phyloP scores from a whole-genome alignment of 64 coral and sea anemone genomes.

The Stichodactyla helianthus region DNA sequence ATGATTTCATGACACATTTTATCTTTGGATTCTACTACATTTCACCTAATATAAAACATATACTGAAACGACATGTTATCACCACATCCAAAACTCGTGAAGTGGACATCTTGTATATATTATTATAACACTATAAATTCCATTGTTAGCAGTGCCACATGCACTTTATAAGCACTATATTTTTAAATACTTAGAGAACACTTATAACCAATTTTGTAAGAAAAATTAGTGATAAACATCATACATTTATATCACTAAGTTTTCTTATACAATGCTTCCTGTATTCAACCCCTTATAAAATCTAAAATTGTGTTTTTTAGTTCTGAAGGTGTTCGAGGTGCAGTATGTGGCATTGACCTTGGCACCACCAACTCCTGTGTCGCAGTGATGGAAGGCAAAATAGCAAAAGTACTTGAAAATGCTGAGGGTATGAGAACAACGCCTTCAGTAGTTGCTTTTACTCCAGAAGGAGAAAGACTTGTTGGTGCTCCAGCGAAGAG shows the following conservation, averaged over 20 bases:
- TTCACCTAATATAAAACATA: no score
- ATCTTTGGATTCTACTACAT: no score
- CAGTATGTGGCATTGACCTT: constrained; percentile 87
- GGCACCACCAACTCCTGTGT: constrained; percentile 94
- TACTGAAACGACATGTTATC: no score
- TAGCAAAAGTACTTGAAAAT: constrained; percentile 92
- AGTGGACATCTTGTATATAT: no score
- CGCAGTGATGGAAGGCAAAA: constrained; percentile 98
- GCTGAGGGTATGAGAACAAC: constrained; percentile 89
- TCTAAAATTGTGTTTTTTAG: constrained; percentile 25
- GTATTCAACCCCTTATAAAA: not conserved
- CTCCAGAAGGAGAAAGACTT: constrained; percentile 74
- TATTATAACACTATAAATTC: no score
- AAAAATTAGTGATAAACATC: not conserved
- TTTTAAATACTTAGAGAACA: no score
- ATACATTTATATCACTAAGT: not conserved
- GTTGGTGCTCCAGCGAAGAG: constrained; percentile 92
- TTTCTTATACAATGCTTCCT: no score
- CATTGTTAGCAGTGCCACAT: no score
- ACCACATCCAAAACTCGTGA: no score
- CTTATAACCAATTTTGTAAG: no score
- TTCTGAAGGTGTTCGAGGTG: constrained; percentile 80
- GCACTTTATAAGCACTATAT: no score
- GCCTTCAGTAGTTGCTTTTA: constrained; percentile 82
- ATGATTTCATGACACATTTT: no score